These are phyloP conservation scores for Akabosia matsudoensis DNA, from an alignment of 1,140 invertebrate genomes.

Conservation along the genomic window DNA sequence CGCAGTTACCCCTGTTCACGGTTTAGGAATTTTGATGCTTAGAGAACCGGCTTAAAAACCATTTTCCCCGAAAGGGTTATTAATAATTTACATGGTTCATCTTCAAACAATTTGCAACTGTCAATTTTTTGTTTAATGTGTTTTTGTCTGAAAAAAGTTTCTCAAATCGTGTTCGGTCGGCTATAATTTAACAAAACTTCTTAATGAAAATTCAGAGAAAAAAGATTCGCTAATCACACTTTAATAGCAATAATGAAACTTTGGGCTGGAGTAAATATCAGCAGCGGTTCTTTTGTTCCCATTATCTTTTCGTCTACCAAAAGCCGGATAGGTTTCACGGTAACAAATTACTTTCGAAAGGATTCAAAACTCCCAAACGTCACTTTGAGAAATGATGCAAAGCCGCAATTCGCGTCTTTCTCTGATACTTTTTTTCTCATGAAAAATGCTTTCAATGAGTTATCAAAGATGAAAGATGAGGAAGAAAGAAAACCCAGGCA, in stretches of 20 bases:
- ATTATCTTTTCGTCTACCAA: conserved; percentile 2
- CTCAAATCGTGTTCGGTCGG: not conserved
- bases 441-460: not conserved
- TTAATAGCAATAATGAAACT: not conserved
- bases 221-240: not conserved
- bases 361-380: conserved; percentile 15
- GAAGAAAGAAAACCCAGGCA: not conserved
- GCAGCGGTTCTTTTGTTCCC: conserved; percentile 1
- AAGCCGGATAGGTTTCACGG: not conserved
- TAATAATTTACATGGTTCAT: not conserved
- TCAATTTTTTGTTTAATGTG: not conserved
- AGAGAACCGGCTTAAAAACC: too few relatives aligned
- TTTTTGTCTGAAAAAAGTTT: not conserved
- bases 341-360: conserved; percentile 12
- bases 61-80: not conserved
- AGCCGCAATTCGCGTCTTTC: too few relatives aligned
- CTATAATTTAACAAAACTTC: too few relatives aligned
- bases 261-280: not conserved
- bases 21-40: too few relatives aligned
- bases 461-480: not conserved
- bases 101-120: conserved; percentile 10
- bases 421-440: too few relatives aligned
- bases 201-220: not conserved
- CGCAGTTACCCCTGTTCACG: too few relatives aligned
- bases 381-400: conserved; percentile 13